Conservation (phyloP, 2,797 vertebrate species). For the Aldrovandia affinis region DNA sequence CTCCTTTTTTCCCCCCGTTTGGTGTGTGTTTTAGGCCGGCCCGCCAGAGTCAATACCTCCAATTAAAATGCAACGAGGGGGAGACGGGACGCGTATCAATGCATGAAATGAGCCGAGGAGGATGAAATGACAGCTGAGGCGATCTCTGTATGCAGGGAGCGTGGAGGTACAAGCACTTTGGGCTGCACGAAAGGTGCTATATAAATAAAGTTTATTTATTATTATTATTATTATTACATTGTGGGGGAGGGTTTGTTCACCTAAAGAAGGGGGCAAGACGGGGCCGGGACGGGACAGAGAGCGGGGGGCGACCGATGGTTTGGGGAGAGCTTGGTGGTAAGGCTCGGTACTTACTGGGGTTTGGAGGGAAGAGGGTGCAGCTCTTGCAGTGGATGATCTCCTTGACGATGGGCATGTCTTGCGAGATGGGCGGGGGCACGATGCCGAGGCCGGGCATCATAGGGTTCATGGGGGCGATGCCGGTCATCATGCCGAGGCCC, state of each 20-base stretch:
- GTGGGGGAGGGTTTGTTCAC: background rate
- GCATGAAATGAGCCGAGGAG: slow-evolving; percentile 38
- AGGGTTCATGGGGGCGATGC: slow-evolving; percentile 89
- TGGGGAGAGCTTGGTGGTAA: background rate
- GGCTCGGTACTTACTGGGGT: slow-evolving; percentile 84
- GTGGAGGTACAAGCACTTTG: no score
- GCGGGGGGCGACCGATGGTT: background rate
- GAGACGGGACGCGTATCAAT: slow-evolving; percentile 42
- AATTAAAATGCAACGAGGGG: slow-evolving; percentile 53
- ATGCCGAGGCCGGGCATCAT: slow-evolving; percentile 91
- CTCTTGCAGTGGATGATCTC: slow-evolving; percentile 98
- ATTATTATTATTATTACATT: no score
- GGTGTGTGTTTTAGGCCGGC: slow-evolving; percentile 36
- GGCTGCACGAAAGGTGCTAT: no score
- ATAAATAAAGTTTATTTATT: no score
- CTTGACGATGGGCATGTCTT: slow-evolving; percentile 87
- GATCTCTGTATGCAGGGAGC: background rate
- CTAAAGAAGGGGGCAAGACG: background rate
- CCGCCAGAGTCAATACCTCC: slow-evolving; percentile 43
- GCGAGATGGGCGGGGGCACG: slow-evolving; percentile 83
- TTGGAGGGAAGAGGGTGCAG: slow-evolving; percentile 93
- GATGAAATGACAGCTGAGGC: slow-evolving; percentile 17
- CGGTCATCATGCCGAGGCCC: slow-evolving; percentile 89
- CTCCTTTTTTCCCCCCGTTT: background rate
- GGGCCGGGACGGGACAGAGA: no score